Base-by-base conservation (phyloP, 23 tunicate genomes). In the Styela plicata region DNA sequence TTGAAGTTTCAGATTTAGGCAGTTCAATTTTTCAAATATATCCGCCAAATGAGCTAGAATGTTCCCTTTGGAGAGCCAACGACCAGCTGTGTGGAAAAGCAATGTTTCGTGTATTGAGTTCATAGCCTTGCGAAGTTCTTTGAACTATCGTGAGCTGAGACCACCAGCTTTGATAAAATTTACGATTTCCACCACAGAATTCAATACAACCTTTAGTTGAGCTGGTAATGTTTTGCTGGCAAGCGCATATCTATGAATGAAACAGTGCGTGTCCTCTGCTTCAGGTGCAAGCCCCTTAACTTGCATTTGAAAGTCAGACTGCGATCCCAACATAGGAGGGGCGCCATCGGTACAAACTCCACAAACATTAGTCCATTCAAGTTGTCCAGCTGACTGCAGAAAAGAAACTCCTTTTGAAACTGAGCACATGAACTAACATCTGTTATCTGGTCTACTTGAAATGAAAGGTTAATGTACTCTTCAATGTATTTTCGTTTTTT, bases 201-300 rank as follows among this genome's bases (percentile, higher is more conserved):
- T 74, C 36, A 82, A 35, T 80, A 87, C 91, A 21, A 25, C 82
- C 74, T 71, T 74, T 70, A 73, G 31, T 5, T 7, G 31, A 19
- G 57, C 16, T 26, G 94, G 94, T 30, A 89, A 80, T 24, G 88
- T 89, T 84, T 89, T 84, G 75, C 89, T 78, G 62, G 94, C 89
- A 67, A 89, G 88, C 74, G 94, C 85, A 34, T 88, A 80, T 64
- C 83, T 84, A 80, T 84, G 85, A 34, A 89, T 68, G 80, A 89
- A 57, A 80, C 94, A 84, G 36, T 89, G 85, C 36, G 84, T 80
- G 63, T 80, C 82, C 57, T 84, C 84, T 74, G 73, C 80, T 84
- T 33, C 63, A 1, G 36, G 87, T 74, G 92, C 87, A 1, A 27
- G 84, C 36, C 69, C 71, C 34, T 88, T 78, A 31, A 88, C 92